A percentile compares a stretch with the other conserved stretches of the same genome.
Conservation (phyloP, 2,113 vertebrate genomes). For the Crotalus horridus region DNA sequence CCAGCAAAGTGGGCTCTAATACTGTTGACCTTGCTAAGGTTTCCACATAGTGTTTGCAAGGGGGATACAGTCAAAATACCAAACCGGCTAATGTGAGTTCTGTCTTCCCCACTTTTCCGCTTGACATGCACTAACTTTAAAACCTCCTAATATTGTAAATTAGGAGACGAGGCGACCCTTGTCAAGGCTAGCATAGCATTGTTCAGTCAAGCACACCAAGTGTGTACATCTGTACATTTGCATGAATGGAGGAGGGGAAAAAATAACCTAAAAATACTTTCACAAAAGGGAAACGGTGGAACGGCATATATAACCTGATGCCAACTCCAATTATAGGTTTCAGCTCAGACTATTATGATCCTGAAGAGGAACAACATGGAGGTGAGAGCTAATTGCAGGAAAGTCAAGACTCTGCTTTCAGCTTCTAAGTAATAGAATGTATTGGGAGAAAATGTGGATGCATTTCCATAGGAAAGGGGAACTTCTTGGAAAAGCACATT, state of each 20-base stretch:
- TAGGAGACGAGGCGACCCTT: slow-evolving; percentile 35
- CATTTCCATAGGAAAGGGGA: background rate
- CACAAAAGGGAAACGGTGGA: slow-evolving; percentile 61
- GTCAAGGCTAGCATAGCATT: slow-evolving; percentile 42
- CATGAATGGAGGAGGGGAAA: slow-evolving; percentile 52
- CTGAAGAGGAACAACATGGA: slow-evolving; percentile 53
- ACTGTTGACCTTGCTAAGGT: background rate
- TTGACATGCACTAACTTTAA: slow-evolving; percentile 41
- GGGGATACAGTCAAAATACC: background rate
- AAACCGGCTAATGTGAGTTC: slow-evolving; percentile 14
- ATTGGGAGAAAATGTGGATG: slow-evolving; percentile 18
- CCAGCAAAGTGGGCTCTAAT: background rate
- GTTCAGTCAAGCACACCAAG: slow-evolving; percentile 56
- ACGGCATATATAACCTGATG: slow-evolving; percentile 56
- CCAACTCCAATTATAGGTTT: slow-evolving; percentile 66
- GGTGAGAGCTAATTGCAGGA: slow-evolving; percentile 71
- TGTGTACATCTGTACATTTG: slow-evolving; percentile 66
- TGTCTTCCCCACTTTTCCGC: background rate
- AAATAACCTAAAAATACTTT: slow-evolving; percentile 62
- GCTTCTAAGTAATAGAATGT: background rate
- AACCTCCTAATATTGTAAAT: slow-evolving; percentile 49
- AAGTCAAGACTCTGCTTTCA: slow-evolving; percentile 37
- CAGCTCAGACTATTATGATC: slow-evolving; percentile 55
- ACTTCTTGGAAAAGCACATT: background rate
- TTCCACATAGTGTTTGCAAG: background rate